Conservation (phyloP, 1,140 invertebrate species). For the Papilio polyxenes region DNA sequence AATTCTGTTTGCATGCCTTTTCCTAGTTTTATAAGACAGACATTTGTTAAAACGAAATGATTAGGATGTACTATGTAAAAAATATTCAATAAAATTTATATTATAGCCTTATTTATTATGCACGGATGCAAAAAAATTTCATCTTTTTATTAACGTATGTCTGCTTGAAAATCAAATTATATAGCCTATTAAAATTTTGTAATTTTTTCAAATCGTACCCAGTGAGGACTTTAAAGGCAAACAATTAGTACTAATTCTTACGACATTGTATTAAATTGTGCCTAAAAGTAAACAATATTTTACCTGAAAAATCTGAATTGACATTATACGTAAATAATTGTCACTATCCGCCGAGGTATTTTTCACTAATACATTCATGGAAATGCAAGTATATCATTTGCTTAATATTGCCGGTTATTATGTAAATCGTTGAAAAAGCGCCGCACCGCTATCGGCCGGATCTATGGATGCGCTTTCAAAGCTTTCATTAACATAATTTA, state of each 20-base stretch:
- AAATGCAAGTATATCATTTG: conserved; percentile 40
- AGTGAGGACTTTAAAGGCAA: no score
- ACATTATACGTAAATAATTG: background rate
- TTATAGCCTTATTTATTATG: no score
- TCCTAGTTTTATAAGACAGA: background rate
- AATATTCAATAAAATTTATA: no score
- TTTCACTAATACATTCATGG: conserved; percentile 41
- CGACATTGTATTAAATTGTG: no score
- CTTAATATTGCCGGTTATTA: conserved; percentile 57
- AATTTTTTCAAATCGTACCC: no score
- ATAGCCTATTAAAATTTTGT: no score
- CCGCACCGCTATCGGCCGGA: conserved; percentile 62
- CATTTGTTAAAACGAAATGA: background rate
- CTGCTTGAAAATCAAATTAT: no score
- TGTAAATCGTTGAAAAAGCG: conserved; percentile 68
- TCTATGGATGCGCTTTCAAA: conserved; percentile 76
- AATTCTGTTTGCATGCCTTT: background rate
- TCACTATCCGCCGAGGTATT: background rate
- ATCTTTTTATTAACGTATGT: no score
- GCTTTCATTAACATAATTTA: conserved; percentile 79
- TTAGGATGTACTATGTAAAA: background rate
- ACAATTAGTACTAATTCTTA: no score
- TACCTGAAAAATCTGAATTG: background rate
- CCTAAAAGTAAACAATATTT: background rate
- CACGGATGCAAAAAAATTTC: no score